Evolutionary conservation across 2,797 vertebrate species (phyloP), one percentile per base, ranked within the genome.

Genomic region (Acestrorhynchus altus): DNA sequence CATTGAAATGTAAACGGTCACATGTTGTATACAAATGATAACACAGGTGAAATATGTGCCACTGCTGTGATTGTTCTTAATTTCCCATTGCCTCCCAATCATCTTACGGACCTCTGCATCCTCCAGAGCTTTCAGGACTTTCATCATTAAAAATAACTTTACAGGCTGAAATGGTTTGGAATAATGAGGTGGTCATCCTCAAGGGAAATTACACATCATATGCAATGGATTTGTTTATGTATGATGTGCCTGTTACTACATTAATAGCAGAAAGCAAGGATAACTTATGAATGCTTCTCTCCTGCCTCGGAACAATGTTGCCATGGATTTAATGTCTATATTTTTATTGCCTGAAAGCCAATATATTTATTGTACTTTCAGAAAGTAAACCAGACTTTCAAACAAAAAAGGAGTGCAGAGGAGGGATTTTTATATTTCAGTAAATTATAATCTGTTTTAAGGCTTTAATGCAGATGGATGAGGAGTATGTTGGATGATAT

Each of bases 381-480:
- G 24, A 64, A 22, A 31, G 18, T 35, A 46, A 8, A 13, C 8
- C 44, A 47, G 22, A 11, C 51, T 9, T 51, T 35, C 16, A 26
- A 49, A 28, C 16, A 39, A 42, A 20, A 76, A 40, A 11, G 40
- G 15, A 40, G 42, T 15, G 31, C 24, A 13, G 35, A 24, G 12
- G 51, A 67, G n/a, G 26, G n/a, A 16, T 0, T 9, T 46, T 22
- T 26, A 26, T 39, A 88, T 87, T 86, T 83, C 81, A 82, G 80
- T 81, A 84, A 84, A 85, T 85, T 88, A 87, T 90, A 89, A 90
- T 91, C 86, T 86, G 71, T 68, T 20, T 78, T 73, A 26, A 61
- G 59, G 24, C 18, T 74, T 51, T 74, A 51, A 52, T 66, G 35
- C 26, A 64, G 71, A 82, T 59, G 72, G 64, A 78, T 67, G 74